Evolutionary conservation across 1,140 invertebrate species (phyloP), one percentile per base, ranked within the genome.

Genomic region (Papilio polyxenes): DNA sequence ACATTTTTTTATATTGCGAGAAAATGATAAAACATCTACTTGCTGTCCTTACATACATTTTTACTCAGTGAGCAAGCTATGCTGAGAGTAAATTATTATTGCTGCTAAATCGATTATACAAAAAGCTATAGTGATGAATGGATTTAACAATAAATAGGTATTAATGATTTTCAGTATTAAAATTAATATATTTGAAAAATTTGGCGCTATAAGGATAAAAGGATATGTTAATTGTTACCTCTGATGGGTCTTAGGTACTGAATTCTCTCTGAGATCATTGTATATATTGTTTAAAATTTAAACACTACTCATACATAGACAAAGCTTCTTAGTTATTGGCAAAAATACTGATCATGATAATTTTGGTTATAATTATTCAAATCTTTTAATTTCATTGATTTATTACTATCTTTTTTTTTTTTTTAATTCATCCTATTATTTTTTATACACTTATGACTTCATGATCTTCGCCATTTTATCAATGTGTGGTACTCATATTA

Each of bases 41-140:
- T 79, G 75, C 85, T 85, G 81, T 88, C 83, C 83, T 81, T 69
- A 83, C 83, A 84, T 84, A 86, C 86, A 88, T 87, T 83, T 78
- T 78, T 83, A 86, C 83, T 83, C 80, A 82, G 74, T 85, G 85
- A 87, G 84, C 84, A 86, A 85, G 83, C 77, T 85, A 84, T 86
- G 81, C 85, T 82, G 83, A 86, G 82, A 84, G 80, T 85, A 84
- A 85, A 85, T 85, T 75, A 86, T 86, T 85, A 87, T 85, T 85
- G 82, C 83, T 85, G 85, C 79, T 82, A 80, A 80, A 49, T 69
- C 5, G n/a, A 65, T 80, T 80, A 80, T 80, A 80, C 62, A 44
- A 48, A 59, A 80, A 65, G 62, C 78, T 80, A 80, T 80, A 65
- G 77, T 79, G 78, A 65, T 79, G 37, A 44, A 44, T 37, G 40